Evolutionary conservation across 2,888 invertebrate genomes (phyloP), one percentile per base, ranked within the genome.

Genomic region (Rhamnusium bicolor): DNA sequence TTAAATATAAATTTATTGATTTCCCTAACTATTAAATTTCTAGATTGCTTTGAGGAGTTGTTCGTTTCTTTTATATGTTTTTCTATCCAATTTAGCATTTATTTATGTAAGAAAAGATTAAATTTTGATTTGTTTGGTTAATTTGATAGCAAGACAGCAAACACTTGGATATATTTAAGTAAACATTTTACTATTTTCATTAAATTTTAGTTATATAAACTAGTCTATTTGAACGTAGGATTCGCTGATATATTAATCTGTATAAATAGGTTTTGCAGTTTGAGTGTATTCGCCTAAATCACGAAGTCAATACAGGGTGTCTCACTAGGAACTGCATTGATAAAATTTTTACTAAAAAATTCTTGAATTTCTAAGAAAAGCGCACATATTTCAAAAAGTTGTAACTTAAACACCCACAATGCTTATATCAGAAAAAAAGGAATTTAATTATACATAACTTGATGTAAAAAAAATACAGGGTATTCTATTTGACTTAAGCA

Each of bases 141-240:
- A 58, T 58, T 58, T 60, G 19, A 54, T 60, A 40, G 32, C 2
- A 40, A 29, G 16, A 8, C 19, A 10, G 7, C 32, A 60, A 32
- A 32, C 56, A 29, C 32, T 60, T 60, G 18, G 18, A 60, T 60
- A 18, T 10, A 32, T 60, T 16, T 18, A 40, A 16, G 40, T 40
- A 60, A 60, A 60, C 40, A 60, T 60, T 29, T 32, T 60, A 18
- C 18, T 60, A 10, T 12, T 16, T 40, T 60, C 32, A 32, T 58
- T 27, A 14, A 16, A 10, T 29, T 24, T n/a, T 54, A 54, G 24
- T 24, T 54, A 14, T 14, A 24, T 54, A 54, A 54, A 54, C 24
- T 53, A 24, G 21, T 54, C 6, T 54, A 6, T 54, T 54, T 54
- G 4, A 14, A 21, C 3, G 54, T 54, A 24, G 24, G n/a, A 24